Conservation (phyloP, 2,113 vertebrate genomes). For the Benitochromis conjunctus region DNA sequence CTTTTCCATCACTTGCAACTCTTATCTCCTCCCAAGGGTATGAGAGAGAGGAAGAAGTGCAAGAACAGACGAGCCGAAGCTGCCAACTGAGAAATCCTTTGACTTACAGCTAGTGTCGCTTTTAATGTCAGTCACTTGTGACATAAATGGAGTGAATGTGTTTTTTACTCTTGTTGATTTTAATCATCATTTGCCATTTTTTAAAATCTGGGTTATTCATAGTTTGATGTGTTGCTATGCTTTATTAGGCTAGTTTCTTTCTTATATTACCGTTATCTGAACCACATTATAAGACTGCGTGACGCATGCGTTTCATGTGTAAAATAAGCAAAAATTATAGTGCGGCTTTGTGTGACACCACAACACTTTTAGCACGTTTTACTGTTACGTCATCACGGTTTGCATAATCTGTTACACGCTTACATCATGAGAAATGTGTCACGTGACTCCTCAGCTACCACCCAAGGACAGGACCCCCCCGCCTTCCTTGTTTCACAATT, state of each 20-base stretch:
- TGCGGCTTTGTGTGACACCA: accelerated
- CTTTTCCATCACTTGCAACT: background rate
- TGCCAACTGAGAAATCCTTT: background rate
- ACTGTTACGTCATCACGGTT: background rate
- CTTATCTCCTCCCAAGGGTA: background rate
- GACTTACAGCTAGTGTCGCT: background rate
- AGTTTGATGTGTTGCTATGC: background rate
- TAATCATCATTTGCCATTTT: background rate
- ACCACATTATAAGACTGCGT: background rate
- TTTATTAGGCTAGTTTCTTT: background rate
- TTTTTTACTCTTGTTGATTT: background rate
- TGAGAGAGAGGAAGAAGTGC: background rate
- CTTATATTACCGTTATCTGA: background rate
- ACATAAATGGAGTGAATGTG: background rate
- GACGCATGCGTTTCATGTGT: background rate
- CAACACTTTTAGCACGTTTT: background rate
- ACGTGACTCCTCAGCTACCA: background rate
- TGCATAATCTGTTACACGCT: background rate
- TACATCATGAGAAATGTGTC: background rate
- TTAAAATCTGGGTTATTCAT: background rate
- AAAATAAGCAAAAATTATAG: background rate
- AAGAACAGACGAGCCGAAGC: background rate
- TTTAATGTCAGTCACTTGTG: background rate
- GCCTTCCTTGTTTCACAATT: background rate
- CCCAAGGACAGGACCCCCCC: background rate